A percentile compares a stretch with the other conserved stretches of the same genome.
Conservation (phyloP, 2,888 invertebrate genomes). For the Agrotis exclamationis region DNA sequence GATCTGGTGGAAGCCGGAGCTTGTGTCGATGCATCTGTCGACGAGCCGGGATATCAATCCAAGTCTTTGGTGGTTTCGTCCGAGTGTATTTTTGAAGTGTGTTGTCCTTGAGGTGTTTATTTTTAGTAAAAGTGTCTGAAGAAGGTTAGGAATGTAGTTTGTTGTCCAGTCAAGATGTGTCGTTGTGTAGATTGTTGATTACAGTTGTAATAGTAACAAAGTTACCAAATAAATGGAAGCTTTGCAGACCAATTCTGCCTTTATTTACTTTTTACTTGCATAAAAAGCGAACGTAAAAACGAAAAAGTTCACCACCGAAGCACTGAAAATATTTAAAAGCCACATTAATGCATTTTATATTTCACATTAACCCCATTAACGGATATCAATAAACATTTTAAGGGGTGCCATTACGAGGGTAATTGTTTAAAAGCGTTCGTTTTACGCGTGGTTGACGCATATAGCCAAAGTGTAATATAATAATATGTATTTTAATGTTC, state of each 20-base stretch:
- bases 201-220: background rate
- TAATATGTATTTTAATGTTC: conserved; percentile 50
- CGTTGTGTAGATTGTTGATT: background rate
- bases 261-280: background rate
- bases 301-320: background rate
- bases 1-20: conserved; percentile 72
- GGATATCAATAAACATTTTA: conserved; percentile 60
- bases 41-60: conserved; percentile 67
- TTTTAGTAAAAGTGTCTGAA: background rate
- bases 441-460: conserved; percentile 47
- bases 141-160: background rate
- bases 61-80: conserved; percentile 26
- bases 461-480: conserved; percentile 35
- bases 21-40: conserved; percentile 79
- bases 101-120: conserved; percentile 16
- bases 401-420: conserved; percentile 54
- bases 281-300: background rate
- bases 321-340: conserved; percentile 33
- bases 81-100: conserved; percentile 24
- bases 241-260: background rate
- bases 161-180: background rate
- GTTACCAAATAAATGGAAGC: background rate
- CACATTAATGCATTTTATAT: conserved; percentile 44
- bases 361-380: conserved; percentile 58
- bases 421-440: conserved; percentile 81